phyloP scores from a whole-genome alignment of 2,888 invertebrate species.

The Scrobipalpa costella region DNA sequence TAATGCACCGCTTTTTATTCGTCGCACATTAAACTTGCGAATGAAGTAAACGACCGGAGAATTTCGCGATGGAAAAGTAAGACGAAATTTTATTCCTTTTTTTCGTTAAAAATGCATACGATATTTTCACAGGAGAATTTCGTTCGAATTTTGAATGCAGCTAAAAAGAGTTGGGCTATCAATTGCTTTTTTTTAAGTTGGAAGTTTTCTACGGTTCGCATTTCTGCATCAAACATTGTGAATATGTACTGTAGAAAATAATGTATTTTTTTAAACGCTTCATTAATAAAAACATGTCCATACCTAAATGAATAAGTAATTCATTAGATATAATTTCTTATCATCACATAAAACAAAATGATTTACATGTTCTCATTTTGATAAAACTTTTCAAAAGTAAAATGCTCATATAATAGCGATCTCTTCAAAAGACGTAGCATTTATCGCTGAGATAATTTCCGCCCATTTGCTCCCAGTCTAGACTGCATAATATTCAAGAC shows the following conservation, averaged over 20 bases:
- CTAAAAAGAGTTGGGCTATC: neutral
- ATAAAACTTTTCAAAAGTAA: too few species aligned
- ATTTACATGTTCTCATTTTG: too few species aligned
- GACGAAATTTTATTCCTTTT: neutral
- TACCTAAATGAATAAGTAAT: too few species aligned
- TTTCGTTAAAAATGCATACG: neutral
- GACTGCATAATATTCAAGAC: slow-evolving; percentile 8
- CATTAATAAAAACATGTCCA: too few species aligned
- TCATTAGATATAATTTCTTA: too few species aligned
- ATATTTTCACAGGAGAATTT: neutral
- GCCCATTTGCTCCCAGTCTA: slow-evolving; percentile 1
- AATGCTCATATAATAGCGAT: neutral
- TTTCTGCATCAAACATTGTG: too few species aligned
- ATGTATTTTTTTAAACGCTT: too few species aligned
- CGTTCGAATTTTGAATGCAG: neutral
- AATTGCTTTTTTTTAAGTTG: too few species aligned
- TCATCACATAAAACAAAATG: too few species aligned
- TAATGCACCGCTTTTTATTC: slow-evolving; percentile 74
- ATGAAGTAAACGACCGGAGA: slow-evolving; percentile 50
- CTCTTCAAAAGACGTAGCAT: slow-evolving; percentile 1
- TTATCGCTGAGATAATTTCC: slow-evolving; percentile 2
- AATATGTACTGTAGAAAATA: too few species aligned
- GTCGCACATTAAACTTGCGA: slow-evolving; percentile 56
- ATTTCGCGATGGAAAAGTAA: slow-evolving; percentile 19
- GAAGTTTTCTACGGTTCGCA: too few species aligned